Evolutionary conservation across 2,888 invertebrate species (phyloP).

Genomic region (Eumacrocentrus americanus): DNA sequence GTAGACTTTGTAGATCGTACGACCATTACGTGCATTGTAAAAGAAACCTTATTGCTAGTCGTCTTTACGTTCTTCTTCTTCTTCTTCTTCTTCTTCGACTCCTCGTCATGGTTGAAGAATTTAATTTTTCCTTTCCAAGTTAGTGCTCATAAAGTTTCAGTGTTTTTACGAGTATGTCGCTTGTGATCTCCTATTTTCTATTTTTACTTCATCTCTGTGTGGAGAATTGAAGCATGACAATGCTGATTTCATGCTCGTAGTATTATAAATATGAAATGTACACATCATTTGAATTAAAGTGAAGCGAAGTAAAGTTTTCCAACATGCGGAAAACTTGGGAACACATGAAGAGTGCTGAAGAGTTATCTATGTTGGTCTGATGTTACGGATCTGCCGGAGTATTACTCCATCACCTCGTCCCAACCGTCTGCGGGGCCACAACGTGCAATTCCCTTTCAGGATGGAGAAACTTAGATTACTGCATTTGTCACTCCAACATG

Average conservation of each 20-base stretch:
- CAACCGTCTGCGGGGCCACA: conserved; percentile 16
- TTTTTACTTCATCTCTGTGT: neutral
- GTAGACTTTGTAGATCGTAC: neutral
- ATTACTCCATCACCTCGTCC: conserved; percentile 27
- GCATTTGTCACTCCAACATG: conserved; percentile 47
- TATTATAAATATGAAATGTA: neutral
- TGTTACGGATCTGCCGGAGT: conserved; percentile 22
- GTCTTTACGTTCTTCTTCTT: too few relatives aligned
- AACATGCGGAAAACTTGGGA: neutral
- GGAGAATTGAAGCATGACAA: too few relatives aligned
- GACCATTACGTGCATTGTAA: neutral
- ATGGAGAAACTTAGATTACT: conserved; percentile 53
- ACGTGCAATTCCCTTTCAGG: conserved; percentile 36
- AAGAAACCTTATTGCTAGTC: too few relatives aligned
- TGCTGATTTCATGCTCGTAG: too few relatives aligned
- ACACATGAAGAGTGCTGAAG: neutral
- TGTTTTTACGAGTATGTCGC: neutral
- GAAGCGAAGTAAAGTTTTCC: too few relatives aligned
- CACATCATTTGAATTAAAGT: too few relatives aligned
- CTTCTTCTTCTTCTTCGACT: neutral
- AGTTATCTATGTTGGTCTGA: conserved; percentile 8
- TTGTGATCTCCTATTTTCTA: neutral
- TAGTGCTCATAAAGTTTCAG: neutral
- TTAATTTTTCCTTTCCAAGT: neutral
- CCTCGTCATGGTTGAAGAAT: neutral